Percentiles rank a stretch among this genome's conserved stretches.
Conservation (phyloP, 2,113 vertebrate species). For the Fregata magnificens region DNA sequence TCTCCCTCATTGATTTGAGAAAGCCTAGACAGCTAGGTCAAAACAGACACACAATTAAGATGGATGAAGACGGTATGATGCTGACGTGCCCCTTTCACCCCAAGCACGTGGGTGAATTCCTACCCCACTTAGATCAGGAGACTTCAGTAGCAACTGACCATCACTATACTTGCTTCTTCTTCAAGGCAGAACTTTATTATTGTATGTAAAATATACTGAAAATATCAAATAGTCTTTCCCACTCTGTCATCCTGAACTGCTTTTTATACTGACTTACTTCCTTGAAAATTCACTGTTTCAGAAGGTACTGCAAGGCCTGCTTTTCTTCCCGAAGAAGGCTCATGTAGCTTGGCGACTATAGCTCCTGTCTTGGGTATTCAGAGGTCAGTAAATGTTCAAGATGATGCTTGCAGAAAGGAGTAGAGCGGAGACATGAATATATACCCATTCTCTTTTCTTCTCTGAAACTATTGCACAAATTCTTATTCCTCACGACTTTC, state of each 20-base stretch:
- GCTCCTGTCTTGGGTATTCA: background rate
- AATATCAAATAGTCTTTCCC: background rate
- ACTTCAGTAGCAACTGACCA: background rate
- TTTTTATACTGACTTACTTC: background rate
- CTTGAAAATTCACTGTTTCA: background rate
- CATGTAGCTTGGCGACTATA: accelerated
- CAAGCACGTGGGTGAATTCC: background rate
- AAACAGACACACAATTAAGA: background rate
- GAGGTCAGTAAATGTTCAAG: background rate
- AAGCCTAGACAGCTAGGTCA: background rate
- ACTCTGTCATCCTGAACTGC: background rate
- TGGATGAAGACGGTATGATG: background rate
- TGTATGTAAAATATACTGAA: background rate
- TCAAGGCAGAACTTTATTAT: background rate
- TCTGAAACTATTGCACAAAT: background rate
- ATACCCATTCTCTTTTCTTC: background rate
- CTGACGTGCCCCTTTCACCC: background rate
- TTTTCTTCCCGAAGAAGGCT: background rate
- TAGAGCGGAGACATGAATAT: background rate
- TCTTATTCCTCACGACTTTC: background rate
- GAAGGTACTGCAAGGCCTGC: background rate
- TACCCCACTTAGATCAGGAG: background rate
- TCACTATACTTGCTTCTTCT: background rate
- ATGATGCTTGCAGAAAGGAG: background rate
- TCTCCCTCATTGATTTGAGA: background rate